phyloP scores from a whole-genome alignment of 2,113 vertebrate species.

The Bombycilla garrulus region DNA sequence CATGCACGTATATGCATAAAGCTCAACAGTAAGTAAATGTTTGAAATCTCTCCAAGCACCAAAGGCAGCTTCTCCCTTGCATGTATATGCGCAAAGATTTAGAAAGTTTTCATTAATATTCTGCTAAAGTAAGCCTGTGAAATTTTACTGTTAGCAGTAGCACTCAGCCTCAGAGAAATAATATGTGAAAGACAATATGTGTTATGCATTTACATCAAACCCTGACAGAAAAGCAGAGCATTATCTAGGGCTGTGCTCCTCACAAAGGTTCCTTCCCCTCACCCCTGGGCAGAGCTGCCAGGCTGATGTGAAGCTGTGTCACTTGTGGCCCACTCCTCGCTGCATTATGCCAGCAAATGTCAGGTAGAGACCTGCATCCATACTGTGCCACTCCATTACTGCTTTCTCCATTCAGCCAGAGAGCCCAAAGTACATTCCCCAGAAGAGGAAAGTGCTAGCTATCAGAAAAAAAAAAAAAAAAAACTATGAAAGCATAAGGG shows the following conservation, averaged over 20 bases:
- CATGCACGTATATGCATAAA: neutral
- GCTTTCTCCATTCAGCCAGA: neutral
- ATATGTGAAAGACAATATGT: conserved; percentile 32
- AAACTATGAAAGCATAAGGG: neutral
- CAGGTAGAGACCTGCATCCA: neutral
- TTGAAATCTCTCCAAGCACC: conserved; percentile 38
- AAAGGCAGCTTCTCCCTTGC: conserved; percentile 21
- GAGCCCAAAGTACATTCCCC: neutral
- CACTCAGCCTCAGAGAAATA: conserved; percentile 17
- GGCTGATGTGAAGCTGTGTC: neutral
- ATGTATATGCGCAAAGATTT: conserved; percentile 16
- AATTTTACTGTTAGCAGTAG: conserved; percentile 35
- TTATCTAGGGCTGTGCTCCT: neutral
- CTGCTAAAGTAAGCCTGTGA: conserved; percentile 14
- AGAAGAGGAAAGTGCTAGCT: neutral
- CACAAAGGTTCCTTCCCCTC: neutral
- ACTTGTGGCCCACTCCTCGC: neutral
- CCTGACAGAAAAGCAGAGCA: neutral
- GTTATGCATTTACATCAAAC: neutral
- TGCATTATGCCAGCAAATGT: neutral
- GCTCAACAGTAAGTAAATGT: conserved; percentile 47
- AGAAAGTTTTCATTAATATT: conserved; percentile 59
- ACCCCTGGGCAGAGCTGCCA: neutral
- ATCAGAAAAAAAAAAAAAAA: neutral
- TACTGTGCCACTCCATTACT: neutral